Base-by-base conservation (phyloP, 2,888 invertebrate genomes). In the Omphaloscelis lunosa region DNA sequence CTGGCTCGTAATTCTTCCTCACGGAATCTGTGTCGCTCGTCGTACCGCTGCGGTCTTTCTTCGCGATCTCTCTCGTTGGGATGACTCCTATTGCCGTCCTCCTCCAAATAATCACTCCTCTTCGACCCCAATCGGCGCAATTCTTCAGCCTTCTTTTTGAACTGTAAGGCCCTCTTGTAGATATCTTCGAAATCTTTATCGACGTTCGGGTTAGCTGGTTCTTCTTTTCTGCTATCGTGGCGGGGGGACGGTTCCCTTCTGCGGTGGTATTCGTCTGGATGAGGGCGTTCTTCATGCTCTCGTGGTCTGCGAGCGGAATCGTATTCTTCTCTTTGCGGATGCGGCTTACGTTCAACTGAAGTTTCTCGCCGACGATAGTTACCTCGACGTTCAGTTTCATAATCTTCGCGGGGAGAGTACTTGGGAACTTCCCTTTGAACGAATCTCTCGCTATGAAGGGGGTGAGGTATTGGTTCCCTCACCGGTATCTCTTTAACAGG, bases 171-270 rank as follows among this genome's bases (percentile, higher is more conserved):
- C 72, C 94, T 90, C 70, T 94, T 92, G 85, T 95, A 95, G 12
- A 95, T 93, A 58, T 95, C 94, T 77, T 95, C 94, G 65, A 95
- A 93, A 84, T 95, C 95, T 82, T 93, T 93, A 66, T 96, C 93
- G 51, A 94, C 89, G 29, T 86, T 48, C 56, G 58, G 79, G 41
- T 86, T 89, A 53, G 80, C 83, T 15, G 83, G 51, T 34, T 85
- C 85, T 15, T 83, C 86, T 68, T 85, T 86, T 48, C 76, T 86
- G 34, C 75, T 63, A 11, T 89, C 89, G 67, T 80, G 89, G 6
- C 86, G 88, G 17, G 87, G 88, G 2, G 88, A 86, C 0, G 89
- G 86, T 51, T 89, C 81, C 77, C 89, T 75, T 78, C 80, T 67
- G 86, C 90, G 69, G 45, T 82, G 82, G 58, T 84, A 84, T 34